Base-by-base conservation (phyloP, 2,888 invertebrate genomes). In the Ephialtes manifestator region DNA sequence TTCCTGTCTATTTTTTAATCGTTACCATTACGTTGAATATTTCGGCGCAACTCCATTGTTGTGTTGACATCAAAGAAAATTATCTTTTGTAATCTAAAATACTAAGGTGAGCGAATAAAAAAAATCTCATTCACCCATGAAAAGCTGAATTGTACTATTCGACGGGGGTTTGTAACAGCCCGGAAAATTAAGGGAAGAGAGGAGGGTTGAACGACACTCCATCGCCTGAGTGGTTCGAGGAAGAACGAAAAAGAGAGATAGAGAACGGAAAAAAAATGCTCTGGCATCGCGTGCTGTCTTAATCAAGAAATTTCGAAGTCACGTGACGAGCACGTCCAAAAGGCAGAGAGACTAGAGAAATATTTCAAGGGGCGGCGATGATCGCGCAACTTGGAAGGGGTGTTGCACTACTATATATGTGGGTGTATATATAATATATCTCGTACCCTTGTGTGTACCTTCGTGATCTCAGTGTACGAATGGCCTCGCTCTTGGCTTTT, bases 301-400 rank as follows among this genome's bases (percentile, higher is more conserved):
- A 92, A 93, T 92, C 90, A 91, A 92, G 92, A 92, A 92, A 92
- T 91, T 92, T 91, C 83, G 90, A 88, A 88, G 87, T 90, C 90
- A 88, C 90, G 89, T 89, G 89, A 89, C 88, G 82, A 75, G 48
- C 74, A 78, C 84, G 60, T 67, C 84, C 71, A 84, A 88, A 87
- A 86, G 82, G 53, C 82, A 39, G 35, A 43, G 72, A 55, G 70
- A 77, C 43, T 48, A 20, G 79, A 70, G 68, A 75, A 71, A 60
- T 76, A 83, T 79, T 83, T 68, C n/a, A 53, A 4, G 55, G 35
- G 35, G 31, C 20, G 43, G 35, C 13, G 39, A 28, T 28, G 70
- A 75, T 35, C 55, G 58, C 60, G 43, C 80, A 84, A 80, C 82
- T 80, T 81, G 86, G 80, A 72, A 28, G 74, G 43, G 72, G n/a